Percentiles rank a stretch among this genome's conserved stretches.
phyloP scores from a whole-genome alignment of 1,140 invertebrate species.

The Acromyrmex charruanus region DNA sequence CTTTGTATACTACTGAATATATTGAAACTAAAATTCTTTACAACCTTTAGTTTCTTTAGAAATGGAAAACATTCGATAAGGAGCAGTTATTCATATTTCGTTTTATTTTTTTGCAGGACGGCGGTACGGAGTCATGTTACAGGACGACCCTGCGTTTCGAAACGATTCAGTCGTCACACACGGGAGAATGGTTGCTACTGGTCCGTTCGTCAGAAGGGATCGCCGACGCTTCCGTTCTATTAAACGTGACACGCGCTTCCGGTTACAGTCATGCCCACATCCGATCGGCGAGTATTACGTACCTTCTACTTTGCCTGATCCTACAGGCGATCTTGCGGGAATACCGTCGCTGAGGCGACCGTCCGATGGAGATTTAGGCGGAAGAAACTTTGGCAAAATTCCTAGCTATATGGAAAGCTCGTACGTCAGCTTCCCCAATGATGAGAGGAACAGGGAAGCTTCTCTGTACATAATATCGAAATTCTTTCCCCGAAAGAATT shows the following conservation, averaged over 20 bases:
- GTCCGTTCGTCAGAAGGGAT: constrained; percentile 87
- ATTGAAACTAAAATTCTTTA: background rate
- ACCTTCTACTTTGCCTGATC: constrained; percentile 79
- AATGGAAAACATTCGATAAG: background rate
- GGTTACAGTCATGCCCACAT: constrained; percentile 82
- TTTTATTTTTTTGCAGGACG: constrained; percentile 83
- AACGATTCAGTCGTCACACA: constrained; percentile 86
- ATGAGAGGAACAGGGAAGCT: background rate
- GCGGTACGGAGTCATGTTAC: constrained; percentile 86
- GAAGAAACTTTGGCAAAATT: constrained; percentile 44
- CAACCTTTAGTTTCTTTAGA: background rate
- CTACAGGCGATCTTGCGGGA: constrained; percentile 75
- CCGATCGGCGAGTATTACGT: constrained; percentile 77
- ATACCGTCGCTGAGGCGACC: constrained; percentile 75
- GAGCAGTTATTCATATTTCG: constrained; percentile 17
- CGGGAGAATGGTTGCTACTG: constrained; percentile 88
- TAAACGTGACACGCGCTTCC: constrained; percentile 87
- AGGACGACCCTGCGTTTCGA: constrained; percentile 86
- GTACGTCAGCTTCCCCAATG: background rate
- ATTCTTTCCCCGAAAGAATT: constrained; percentile 35
- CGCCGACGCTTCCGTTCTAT: constrained; percentile 87
- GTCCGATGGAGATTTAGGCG: constrained; percentile 10
- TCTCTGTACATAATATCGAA: constrained; percentile 43
- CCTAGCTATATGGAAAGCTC: constrained; percentile 27
- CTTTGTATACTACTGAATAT: background rate